A percentile compares a stretch with the other conserved stretches of the same genome.
Conservation (phyloP, 2,113 vertebrate genomes). For the Vulpes vulpes region DNA sequence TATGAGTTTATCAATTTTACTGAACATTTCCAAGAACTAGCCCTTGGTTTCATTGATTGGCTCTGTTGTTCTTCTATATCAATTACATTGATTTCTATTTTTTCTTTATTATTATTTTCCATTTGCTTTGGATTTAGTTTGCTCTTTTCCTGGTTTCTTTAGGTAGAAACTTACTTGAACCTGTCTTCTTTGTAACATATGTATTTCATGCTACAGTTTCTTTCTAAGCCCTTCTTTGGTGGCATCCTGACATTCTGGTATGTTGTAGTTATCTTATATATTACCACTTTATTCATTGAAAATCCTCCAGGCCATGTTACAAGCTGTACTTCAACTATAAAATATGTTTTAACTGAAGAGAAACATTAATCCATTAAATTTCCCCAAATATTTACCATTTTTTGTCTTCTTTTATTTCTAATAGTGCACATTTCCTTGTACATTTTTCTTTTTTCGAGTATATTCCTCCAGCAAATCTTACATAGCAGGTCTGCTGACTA, state of each 20-base stretch:
- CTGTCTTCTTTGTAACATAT: not conserved
- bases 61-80: not conserved
- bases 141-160: not conserved
- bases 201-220: not conserved
- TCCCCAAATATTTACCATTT: not conserved
- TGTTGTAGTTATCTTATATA: not conserved
- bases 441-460: not conserved
- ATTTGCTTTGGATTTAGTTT: not conserved
- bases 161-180: not conserved
- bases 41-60: not conserved
- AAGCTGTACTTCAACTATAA: not conserved
- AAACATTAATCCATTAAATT: not conserved
- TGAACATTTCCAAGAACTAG: slow-evolving; percentile 19
- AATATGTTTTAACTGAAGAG: not conserved
- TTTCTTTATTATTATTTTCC: not conserved
- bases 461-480: slow-evolving; percentile 22
- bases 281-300: not conserved
- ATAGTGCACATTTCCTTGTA: not conserved
- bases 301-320: not conserved
- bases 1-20: not conserved
- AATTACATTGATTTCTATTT: not conserved
- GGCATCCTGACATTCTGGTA: not conserved
- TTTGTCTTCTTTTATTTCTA: slow-evolving; percentile 18
- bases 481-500: not conserved
- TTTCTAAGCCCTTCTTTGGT: not conserved